phyloP scores from a whole-genome alignment of 2,888 invertebrate genomes.

The Agapostemon virescens region DNA sequence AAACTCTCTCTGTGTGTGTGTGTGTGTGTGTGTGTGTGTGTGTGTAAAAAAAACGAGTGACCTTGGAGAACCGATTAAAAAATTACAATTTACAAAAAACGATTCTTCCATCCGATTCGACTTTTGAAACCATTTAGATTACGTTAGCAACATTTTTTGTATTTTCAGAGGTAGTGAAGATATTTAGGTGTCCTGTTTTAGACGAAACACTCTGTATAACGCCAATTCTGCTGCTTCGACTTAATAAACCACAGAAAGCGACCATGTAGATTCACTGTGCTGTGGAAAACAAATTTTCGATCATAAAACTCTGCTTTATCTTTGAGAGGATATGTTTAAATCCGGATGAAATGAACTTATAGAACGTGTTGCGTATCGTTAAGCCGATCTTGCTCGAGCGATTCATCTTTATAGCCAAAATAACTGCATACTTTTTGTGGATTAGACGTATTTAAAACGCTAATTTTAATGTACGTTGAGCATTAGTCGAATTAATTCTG shows the following conservation, averaged over 20 bases:
- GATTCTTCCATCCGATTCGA: too few relatives aligned
- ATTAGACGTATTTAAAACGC: neutral
- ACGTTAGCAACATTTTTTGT: too few relatives aligned
- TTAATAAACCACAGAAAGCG: neutral
- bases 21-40: too few relatives aligned
- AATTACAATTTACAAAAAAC: too few relatives aligned
- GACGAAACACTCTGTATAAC: conserved; percentile 2
- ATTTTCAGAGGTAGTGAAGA: too few relatives aligned
- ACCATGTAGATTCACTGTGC: neutral
- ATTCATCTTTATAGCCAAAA: neutral
- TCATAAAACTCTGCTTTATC: neutral
- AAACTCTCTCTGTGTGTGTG: too few relatives aligned
- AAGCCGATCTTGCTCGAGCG: neutral
- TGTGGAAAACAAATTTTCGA: neutral
- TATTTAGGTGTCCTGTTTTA: too few relatives aligned
- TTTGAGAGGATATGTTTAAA: neutral
- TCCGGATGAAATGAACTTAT: neutral
- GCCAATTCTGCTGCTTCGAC: conserved; percentile 4
- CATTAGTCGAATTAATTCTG: neutral
- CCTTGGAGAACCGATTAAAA: too few relatives aligned
- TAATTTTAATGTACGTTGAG: neutral
- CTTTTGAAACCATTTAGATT: too few relatives aligned
- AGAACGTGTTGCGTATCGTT: neutral
- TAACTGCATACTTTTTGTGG: neutral
- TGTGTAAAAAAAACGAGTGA: too few relatives aligned